phyloP scores from a whole-genome alignment of 2,113 vertebrate species.

The Chlorodrepanis virens region DNA sequence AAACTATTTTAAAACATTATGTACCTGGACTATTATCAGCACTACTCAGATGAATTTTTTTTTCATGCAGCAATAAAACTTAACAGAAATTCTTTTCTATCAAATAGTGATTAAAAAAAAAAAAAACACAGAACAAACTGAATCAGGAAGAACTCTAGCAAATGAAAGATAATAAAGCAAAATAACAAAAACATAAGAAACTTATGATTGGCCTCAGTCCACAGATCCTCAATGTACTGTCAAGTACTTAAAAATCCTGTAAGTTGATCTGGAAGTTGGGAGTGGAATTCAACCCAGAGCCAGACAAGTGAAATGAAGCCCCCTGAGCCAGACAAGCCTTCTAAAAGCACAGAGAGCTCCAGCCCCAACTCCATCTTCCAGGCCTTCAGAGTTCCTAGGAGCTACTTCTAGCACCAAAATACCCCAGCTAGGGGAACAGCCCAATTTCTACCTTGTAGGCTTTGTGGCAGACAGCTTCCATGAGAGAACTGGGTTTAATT shows the following conservation, averaged over 20 bases:
- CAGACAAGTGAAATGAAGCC: not conserved
- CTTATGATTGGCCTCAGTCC: not conserved
- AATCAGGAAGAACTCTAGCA: not conserved
- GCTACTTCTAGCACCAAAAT: not conserved
- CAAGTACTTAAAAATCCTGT: not conserved
- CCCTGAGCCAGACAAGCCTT: not conserved
- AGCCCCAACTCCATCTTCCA: not conserved
- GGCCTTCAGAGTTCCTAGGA: fast-evolving
- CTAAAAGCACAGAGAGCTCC: not conserved
- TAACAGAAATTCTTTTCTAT: not conserved
- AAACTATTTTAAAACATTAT: not conserved
- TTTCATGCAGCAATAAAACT: not conserved
- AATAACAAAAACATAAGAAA: not conserved
- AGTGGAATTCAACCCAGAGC: not conserved
- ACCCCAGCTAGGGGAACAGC: fast-evolving
- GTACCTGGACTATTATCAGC: not conserved
- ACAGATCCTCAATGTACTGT: no score
- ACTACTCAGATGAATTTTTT: not conserved
- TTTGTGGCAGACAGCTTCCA: not conserved
- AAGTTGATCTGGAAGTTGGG: no score
- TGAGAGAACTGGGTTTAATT: not conserved
- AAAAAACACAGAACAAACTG: not conserved
- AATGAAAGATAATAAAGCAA: not conserved
- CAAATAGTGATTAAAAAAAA: not conserved
- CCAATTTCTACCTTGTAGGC: not conserved